Evolutionary conservation across 2,888 invertebrate genomes (phyloP), one percentile per base, ranked within the genome.

Genomic region (Pycnomerus fuliginosus): DNA sequence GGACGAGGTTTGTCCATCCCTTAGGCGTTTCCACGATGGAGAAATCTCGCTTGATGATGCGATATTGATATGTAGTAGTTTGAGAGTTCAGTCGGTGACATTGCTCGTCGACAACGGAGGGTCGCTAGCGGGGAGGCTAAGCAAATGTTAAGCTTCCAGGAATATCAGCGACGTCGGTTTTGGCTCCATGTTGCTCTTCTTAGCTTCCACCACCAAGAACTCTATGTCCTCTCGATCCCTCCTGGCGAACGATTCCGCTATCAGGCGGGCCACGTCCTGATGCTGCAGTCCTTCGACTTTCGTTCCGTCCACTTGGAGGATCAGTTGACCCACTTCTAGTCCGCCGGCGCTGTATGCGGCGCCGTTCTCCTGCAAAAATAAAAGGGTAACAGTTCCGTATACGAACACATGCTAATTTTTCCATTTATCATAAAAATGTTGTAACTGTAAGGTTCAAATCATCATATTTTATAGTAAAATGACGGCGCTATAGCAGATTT

Each of bases 331-430:
- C 53, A 94, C 92, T 73, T 93, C 90, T 55, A 97, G 77, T 46
- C 93, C 93, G 25, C 93, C 94, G 30, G 93, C 91, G 69, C 89
- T 88, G 71, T 84, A 90, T 27, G 96, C 96, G 46, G 95, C 93
- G 37, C 96, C 96, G 71, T 91, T 90, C 74, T 93, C 92, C 94
- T 95, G 72, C 10, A 76, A 68, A 48, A 44, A 41, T n/a, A n/a
- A n/a, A n/a, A n/a, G n/a, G n/a, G n/a, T n/a, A n/a, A n/a, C n/a
- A n/a, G n/a, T n/a, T n/a, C n/a, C n/a, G n/a, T n/a, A n/a, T n/a
- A n/a, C n/a, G n/a, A n/a, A n/a, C n/a, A n/a, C n/a, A n/a, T n/a
- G n/a, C n/a, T n/a, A n/a, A n/a, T n/a, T n/a, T n/a, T n/a, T n/a
- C n/a, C n/a, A n/a, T n/a, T n/a, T n/a, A n/a, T n/a, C n/a, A n/a